Conservation (phyloP, 2,113 vertebrate species). For the Nannobrachium achirus region DNA sequence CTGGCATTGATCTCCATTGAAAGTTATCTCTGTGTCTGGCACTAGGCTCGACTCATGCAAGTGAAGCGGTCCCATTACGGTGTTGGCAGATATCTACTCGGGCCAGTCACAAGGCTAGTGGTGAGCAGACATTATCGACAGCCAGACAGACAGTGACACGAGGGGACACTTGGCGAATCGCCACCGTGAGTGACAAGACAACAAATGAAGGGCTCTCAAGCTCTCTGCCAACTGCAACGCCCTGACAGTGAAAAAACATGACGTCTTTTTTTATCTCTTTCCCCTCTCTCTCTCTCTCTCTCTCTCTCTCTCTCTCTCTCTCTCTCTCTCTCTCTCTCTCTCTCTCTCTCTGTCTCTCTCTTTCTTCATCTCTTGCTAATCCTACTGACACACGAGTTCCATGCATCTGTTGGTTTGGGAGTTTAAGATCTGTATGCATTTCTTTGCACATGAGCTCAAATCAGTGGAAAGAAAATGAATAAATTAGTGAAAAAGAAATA, state of each 20-base stretch:
- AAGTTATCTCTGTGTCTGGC: neutral
- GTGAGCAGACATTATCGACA: no score
- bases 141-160: no score
- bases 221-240: neutral
- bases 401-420: constrained; percentile 2
- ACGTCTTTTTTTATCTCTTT: neutral
- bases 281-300: neutral
- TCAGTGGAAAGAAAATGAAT: constrained; percentile 71
- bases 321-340: neutral
- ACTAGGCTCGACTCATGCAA: neutral
- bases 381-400: neutral
- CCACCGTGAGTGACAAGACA: neutral
- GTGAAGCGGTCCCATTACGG: neutral
- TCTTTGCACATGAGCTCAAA: constrained; percentile 77
- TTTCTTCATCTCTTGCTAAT: neutral
- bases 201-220: neutral
- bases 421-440: constrained; percentile 62
- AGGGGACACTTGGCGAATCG: neutral
- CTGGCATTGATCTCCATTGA: neutral
- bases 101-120: neutral
- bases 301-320: neutral
- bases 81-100: neutral
- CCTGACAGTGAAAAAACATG: neutral
- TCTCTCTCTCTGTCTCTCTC: no score
- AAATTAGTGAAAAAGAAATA: constrained; percentile 54